These are phyloP conservation scores for Teleogryllus oceanicus DNA, from an alignment of 2,888 invertebrate genomes.

Conservation along the genomic window DNA sequence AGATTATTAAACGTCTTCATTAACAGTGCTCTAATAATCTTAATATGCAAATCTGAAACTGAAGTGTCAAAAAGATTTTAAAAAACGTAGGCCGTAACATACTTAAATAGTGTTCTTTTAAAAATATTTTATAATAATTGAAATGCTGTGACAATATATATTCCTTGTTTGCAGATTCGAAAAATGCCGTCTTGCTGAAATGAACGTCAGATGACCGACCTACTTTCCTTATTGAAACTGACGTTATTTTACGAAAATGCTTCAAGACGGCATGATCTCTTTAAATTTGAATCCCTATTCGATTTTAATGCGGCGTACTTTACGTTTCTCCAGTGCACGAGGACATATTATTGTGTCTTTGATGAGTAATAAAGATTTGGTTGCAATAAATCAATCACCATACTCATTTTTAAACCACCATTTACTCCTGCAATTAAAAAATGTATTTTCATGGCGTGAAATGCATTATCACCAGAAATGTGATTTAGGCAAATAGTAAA, in stretches of 20 bases:
- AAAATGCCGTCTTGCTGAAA: slow-evolving; percentile 67
- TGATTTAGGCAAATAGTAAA: no score
- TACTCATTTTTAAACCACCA: neutral
- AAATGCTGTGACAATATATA: neutral
- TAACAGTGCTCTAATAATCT: no score
- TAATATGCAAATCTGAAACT: no score
- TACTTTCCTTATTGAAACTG: slow-evolving; percentile 60
- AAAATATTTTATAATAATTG: neutral
- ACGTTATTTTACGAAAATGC: slow-evolving; percentile 62
- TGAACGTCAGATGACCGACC: slow-evolving; percentile 56
- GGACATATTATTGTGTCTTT: neutral
- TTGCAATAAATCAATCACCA: no score
- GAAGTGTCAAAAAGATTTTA: no score
- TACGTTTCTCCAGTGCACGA: slow-evolving; percentile 11
- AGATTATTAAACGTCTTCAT: no score
- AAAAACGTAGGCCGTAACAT: neutral
- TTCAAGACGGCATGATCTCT: slow-evolving; percentile 69
- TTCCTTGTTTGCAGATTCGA: slow-evolving; percentile 51
- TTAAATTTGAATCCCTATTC: slow-evolving; percentile 61
- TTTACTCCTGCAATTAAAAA: neutral
- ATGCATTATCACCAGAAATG: no score
- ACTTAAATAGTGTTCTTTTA: neutral
- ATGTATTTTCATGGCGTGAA: no score
- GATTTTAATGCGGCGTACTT: slow-evolving; percentile 64
- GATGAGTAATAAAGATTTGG: neutral